Base-by-base conservation (phyloP, 2,797 vertebrate genomes). In the Typhlichthys eigenmanni region DNA sequence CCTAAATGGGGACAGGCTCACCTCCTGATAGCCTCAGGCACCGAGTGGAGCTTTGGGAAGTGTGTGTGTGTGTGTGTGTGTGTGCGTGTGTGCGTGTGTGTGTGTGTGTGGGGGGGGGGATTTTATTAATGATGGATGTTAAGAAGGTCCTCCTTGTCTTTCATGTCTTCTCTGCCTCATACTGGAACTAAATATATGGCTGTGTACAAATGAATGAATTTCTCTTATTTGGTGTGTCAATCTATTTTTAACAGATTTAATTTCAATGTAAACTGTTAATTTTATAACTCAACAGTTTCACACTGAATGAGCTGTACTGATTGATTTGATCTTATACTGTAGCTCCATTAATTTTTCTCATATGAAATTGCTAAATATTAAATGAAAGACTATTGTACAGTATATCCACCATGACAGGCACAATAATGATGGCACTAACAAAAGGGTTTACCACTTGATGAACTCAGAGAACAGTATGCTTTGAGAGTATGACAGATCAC, bases 1-100 rank as follows among this genome's bases (percentile, higher is more conserved):
- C 74, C 71, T 38, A 74, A 84, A 86, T 71, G 79, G 66, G 83
- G 81, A 51, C 71, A 85, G 88, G 76, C 79, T 68, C 74, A 75
- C 76, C 82, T 67, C 77, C 67, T 55, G 73, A 77, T 58, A 58
- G 88, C 89, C 87, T 38, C 4, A 56, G 78, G 89, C 77, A 58
- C 53, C 69, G n/a, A 55, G 64, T 60, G 46, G 76, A 67, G 78
- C 79, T 66, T 76, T 77, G 70, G 64, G 80, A 88, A 74, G 69
- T 62, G 71, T 74, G 2, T 38, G 64, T 66, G 58, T 16, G 68
- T 62, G 68, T 0, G 69, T 62, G 71, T 74, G 2, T 32, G 64
- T 66, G 58, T 16, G 68, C 60, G 69, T 62, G 71, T 74, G 2
- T 38, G 64, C 65, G 58, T 14, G 68, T 60, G 16, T n/a, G n/a